Evolutionary conservation across 1,140 invertebrate genomes (phyloP).

Genomic region (Sycobia sp.): DNA sequence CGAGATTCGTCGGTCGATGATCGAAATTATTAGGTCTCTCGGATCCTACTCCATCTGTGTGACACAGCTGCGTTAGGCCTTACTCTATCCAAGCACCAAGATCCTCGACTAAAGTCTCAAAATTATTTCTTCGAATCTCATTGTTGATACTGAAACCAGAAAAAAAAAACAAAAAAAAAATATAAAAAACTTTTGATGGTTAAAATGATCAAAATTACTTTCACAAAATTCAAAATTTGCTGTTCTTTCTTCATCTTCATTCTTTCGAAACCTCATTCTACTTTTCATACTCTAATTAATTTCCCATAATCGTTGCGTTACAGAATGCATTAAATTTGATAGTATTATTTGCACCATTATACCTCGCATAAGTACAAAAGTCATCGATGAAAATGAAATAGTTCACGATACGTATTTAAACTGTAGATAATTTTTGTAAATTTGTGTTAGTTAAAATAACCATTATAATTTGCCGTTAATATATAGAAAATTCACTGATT

Average conservation of each 20-base stretch:
- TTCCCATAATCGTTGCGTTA: neutral
- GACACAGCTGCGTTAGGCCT: conserved; percentile 47
- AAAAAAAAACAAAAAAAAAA: neutral
- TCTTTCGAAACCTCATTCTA: too few species aligned
- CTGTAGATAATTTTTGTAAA: neutral
- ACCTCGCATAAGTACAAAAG: conserved; percentile 22
- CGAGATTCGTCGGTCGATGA: conserved; percentile 40
- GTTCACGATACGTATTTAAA: conserved; percentile 4
- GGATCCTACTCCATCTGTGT: neutral
- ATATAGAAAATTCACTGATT: conserved; percentile 2
- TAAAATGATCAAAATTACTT: conserved; percentile 26
- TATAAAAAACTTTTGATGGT: conserved; percentile 8
- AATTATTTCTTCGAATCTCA: conserved; percentile 33
- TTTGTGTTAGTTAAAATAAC: conserved; percentile 3
- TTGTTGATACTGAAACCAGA: conserved; percentile 1
- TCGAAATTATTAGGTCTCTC: conserved; percentile 17
- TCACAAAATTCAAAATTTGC: conserved; percentile 33
- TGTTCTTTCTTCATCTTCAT: too few species aligned
- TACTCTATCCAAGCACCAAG: conserved; percentile 61
- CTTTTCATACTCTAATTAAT: neutral
- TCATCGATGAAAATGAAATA: conserved; percentile 7
- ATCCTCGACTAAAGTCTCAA: conserved; percentile 40
- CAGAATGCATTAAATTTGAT: neutral
- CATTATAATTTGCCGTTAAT: neutral
- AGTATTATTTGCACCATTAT: conserved; percentile 20